Percentiles rank a stretch among this genome's conserved stretches.
Conservation (phyloP, 2,797 vertebrate species). For the Sorex maritimensis region DNA sequence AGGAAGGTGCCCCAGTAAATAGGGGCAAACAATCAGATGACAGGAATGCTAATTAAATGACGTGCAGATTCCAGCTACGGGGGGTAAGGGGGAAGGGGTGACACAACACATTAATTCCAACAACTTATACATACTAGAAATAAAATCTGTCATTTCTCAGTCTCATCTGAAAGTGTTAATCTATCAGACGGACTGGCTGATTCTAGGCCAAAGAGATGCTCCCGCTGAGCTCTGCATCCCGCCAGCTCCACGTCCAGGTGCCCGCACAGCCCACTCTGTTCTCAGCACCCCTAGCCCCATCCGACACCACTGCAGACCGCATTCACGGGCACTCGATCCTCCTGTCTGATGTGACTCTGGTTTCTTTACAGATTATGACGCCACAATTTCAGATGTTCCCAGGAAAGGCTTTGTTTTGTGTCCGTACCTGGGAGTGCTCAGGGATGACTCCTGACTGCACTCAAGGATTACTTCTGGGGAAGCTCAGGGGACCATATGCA, state of each 20-base stretch:
- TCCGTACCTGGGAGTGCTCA: too few species aligned
- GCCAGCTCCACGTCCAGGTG: not conserved
- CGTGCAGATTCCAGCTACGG: not conserved
- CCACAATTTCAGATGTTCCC: slow-evolving; percentile 34
- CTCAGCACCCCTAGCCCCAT: too few species aligned
- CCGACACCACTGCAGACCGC: too few species aligned
- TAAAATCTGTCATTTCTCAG: slow-evolving; percentile 30
- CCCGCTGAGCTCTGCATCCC: not conserved
- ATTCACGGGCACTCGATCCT: not conserved
- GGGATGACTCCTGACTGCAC: too few species aligned
- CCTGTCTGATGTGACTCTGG: not conserved
- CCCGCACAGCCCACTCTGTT: too few species aligned
- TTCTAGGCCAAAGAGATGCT: slow-evolving; percentile 20
- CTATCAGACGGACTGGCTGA: not conserved
- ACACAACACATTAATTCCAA: not conserved
- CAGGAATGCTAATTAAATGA: not conserved
- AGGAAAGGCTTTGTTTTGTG: slow-evolving; percentile 21
- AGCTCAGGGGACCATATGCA: too few species aligned
- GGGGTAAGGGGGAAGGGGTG: too few species aligned
- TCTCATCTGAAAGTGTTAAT: slow-evolving; percentile 63
- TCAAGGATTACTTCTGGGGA: too few species aligned
- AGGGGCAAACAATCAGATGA: not conserved
- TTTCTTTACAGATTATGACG: not conserved
- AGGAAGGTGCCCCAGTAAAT: slow-evolving; percentile 19
- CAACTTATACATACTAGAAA: slow-evolving; percentile 41